Conservation (phyloP, 2,113 vertebrate species). For the Collichthys lucidus region DNA sequence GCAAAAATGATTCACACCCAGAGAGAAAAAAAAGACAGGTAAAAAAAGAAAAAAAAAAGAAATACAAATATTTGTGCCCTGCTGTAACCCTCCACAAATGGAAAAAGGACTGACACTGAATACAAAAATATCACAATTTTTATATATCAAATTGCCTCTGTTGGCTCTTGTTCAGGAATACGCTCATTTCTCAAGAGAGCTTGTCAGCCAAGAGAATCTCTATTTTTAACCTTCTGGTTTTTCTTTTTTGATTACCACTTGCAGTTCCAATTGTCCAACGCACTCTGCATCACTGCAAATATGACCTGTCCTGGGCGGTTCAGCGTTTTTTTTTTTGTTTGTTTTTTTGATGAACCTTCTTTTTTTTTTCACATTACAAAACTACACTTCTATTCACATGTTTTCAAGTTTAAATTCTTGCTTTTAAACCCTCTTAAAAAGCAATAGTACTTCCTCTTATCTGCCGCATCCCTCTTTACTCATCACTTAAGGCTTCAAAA, state of each 20-base stretch:
- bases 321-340: constrained; percentile 36
- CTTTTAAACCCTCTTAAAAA: constrained; percentile 83
- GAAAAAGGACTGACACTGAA: constrained; percentile 89
- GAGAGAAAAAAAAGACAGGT: constrained; percentile 63
- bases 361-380: constrained; percentile 90
- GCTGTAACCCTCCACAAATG: constrained; percentile 86
- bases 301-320: constrained; percentile 78
- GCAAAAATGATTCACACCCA: constrained; percentile 85
- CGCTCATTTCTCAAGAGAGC: constrained; percentile 75
- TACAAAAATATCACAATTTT: constrained; percentile 98
- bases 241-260: constrained; percentile 80
- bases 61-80: constrained; percentile 85
- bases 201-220: constrained; percentile 75
- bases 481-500: constrained; percentile 85
- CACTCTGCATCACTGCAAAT: constrained; percentile 84
- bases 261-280: constrained; percentile 86
- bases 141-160: constrained; percentile 89
- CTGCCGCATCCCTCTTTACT: constrained; percentile 67
- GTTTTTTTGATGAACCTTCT: constrained; percentile 68
- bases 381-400: constrained; percentile 90
- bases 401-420: constrained; percentile 90
- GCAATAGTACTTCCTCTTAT: constrained; percentile 81
- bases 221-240: constrained; percentile 67
- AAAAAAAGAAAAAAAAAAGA: constrained; percentile 65
- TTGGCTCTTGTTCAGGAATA: constrained; percentile 86